Conservation (phyloP, 2,113 vertebrate genomes). For the Takifugu flavidus region DNA sequence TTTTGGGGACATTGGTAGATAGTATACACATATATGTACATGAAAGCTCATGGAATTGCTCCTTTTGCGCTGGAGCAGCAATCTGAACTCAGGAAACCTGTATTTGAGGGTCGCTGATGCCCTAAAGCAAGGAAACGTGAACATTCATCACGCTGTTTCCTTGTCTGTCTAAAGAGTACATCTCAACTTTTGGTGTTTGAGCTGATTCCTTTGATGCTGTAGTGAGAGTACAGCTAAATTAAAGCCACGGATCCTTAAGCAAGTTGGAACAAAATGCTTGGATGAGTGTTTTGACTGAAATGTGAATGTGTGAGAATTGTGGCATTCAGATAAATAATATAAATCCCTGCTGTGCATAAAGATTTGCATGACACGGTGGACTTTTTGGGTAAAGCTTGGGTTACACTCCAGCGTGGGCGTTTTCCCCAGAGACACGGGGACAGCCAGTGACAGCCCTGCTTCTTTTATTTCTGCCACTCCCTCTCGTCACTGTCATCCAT, state of each 20-base stretch:
- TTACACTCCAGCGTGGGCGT: slow-evolving; percentile 27
- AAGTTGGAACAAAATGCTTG: slow-evolving; percentile 1
- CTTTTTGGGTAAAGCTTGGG: slow-evolving; percentile 20
- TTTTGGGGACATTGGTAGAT: no score
- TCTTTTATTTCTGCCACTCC: slow-evolving; percentile 14
- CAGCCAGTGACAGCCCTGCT: slow-evolving; percentile 28
- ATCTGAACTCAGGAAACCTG: neutral
- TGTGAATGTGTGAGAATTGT: slow-evolving; percentile 59
- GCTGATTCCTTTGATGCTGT: slow-evolving; percentile 9
- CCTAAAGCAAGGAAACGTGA: no score
- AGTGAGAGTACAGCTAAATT: no score
- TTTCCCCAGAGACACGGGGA: slow-evolving; percentile 43
- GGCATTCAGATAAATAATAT: slow-evolving; percentile 19
- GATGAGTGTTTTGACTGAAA: slow-evolving; percentile 34
- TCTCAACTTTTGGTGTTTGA: neutral
- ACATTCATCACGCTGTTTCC: no score
- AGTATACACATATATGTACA: no score
- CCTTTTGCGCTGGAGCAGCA: no score
- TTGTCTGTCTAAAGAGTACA: neutral
- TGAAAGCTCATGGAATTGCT: no score
- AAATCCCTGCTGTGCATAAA: slow-evolving; percentile 14
- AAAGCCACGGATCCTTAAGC: neutral
- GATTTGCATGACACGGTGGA: neutral
- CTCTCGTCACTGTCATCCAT: slow-evolving; percentile 38
- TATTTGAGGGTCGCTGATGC: no score